Percentiles rank a stretch among this genome's conserved stretches.
phyloP scores from a whole-genome alignment of 2,113 vertebrate species.

The Oncorhynchus masou region DNA sequence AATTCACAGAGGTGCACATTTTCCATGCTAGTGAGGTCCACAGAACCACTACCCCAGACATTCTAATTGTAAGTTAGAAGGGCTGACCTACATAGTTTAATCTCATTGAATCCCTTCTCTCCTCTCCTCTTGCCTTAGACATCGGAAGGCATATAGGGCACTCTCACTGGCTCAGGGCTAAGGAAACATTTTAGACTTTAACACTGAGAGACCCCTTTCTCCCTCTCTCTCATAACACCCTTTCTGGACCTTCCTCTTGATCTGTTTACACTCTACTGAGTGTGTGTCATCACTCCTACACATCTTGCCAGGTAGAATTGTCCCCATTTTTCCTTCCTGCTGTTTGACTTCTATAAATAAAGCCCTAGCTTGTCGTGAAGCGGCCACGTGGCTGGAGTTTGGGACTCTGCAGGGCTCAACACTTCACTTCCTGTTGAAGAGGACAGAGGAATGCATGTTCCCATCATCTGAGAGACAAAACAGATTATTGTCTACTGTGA shows the following conservation, averaged over 20 bases:
- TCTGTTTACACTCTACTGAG: constrained; percentile 68
- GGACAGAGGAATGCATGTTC: constrained; percentile 34
- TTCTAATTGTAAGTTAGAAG: constrained; percentile 46
- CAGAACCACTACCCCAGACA: constrained; percentile 29
- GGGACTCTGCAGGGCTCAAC: constrained; percentile 64
- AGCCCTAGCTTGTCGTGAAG: constrained; percentile 47
- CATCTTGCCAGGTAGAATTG: constrained; percentile 77
- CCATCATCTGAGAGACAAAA: constrained; percentile 31
- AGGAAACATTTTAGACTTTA: constrained; percentile 33
- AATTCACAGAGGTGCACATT: constrained; percentile 43
- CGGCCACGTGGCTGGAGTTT: constrained; percentile 64
- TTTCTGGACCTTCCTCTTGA: constrained; percentile 1
- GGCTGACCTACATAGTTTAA: constrained; percentile 60
- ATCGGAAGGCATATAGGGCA: constrained; percentile 35
- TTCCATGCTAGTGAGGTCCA: constrained; percentile 37
- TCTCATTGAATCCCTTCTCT: constrained; percentile 4
- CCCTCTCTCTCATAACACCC: constrained; percentile 8
- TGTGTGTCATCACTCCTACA: constrained; percentile 68
- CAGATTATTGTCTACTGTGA: neutral
- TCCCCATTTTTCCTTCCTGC: constrained; percentile 78
- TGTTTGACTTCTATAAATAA: constrained; percentile 78
- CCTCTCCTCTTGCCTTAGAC: constrained; percentile 25
- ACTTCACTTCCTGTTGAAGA: constrained; percentile 66
- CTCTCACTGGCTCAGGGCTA: constrained; percentile 30
- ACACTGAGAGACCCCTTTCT: neutral